Conservation (phyloP, 2,888 invertebrate species). For the Pandemis cinnamomeana region DNA sequence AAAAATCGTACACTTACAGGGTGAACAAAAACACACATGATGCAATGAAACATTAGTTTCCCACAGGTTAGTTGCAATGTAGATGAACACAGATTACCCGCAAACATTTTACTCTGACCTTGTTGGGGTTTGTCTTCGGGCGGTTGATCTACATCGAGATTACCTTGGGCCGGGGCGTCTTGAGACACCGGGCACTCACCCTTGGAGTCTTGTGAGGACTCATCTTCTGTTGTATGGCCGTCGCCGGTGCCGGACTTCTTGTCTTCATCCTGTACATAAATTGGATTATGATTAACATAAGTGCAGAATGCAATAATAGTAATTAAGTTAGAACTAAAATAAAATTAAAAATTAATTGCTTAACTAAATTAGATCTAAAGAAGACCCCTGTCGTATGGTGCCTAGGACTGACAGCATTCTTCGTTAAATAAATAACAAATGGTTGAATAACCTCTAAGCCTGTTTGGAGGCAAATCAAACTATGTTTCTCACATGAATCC, state of each 20-base stretch:
- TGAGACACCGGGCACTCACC: slow-evolving; percentile 68
- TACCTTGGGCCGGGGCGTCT: slow-evolving; percentile 65
- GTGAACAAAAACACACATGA: neutral
- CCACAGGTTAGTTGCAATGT: slow-evolving; percentile 75
- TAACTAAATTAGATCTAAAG: no score
- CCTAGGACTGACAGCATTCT: no score
- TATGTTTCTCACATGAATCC: no score
- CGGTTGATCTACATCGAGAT: slow-evolving; percentile 75
- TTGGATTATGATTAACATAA: neutral
- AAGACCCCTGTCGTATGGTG: no score
- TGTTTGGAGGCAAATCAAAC: no score
- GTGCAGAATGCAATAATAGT: no score
- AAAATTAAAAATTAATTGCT: no score
- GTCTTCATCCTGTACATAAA: slow-evolving; percentile 76
- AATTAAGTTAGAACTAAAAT: no score
- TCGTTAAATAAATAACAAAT: no score
- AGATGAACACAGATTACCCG: slow-evolving; percentile 68
- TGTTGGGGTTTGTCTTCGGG: slow-evolving; percentile 56
- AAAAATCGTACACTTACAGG: neutral
- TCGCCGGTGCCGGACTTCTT: slow-evolving; percentile 79
- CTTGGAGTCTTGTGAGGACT: slow-evolving; percentile 83
- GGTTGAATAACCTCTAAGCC: no score
- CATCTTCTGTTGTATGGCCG: slow-evolving; percentile 81
- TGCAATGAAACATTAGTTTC: slow-evolving; percentile 49
- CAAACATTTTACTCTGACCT: slow-evolving; percentile 64